These are phyloP conservation scores for Cephalopterus ornatus DNA, from an alignment of 2,113 vertebrate genomes.

Conservation along the genomic window DNA sequence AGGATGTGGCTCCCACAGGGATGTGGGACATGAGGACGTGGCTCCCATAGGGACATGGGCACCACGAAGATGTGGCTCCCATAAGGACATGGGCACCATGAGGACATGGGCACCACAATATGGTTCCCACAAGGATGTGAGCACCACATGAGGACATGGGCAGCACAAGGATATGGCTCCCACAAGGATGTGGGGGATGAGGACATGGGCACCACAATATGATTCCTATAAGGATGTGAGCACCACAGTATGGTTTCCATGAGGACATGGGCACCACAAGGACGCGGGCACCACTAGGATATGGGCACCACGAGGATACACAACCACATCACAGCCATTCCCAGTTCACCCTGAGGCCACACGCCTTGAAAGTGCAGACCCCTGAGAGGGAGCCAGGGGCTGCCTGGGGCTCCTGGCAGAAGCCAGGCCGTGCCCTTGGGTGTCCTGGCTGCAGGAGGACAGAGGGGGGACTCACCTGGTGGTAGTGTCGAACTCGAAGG, in stretches of 20 bases:
- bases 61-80: not conserved
- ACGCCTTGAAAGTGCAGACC: accelerated
- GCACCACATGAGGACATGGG: not conserved
- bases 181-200: no score
- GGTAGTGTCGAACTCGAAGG: conserved; percentile 91
- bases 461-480: conserved; percentile 72
- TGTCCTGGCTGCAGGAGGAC: not conserved
- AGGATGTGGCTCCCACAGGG: not conserved
- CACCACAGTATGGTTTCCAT: not conserved
- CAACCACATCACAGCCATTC: not conserved
- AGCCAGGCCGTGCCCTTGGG: not conserved
- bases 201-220: not conserved
- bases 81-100: not conserved
- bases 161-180: not conserved
- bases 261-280: not conserved
- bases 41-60: not conserved
- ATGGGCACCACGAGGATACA: accelerated
- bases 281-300: not conserved
- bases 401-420: not conserved
- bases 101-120: not conserved
- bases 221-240: not conserved
- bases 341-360: accelerated
- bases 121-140: not conserved
- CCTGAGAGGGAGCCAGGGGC: accelerated
- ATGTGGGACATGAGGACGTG: not conserved